Evolutionary conservation across 2,113 vertebrate species (phyloP), one percentile per base, ranked within the genome.

Genomic region (Climacteris rufus): DNA sequence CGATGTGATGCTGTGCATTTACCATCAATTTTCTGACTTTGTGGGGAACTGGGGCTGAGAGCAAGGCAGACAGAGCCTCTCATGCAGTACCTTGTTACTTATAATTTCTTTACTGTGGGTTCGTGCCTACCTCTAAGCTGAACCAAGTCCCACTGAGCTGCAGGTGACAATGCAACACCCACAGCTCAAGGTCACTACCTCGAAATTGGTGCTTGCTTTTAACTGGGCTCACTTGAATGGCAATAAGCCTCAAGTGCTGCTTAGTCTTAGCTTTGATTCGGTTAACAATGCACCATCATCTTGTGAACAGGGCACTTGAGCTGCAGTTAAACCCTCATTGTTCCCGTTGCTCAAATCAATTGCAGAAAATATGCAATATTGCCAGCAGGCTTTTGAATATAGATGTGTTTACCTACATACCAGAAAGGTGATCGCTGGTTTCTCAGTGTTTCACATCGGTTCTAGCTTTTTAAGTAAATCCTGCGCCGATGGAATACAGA

Each of bases 21-120:
- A 90, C 85, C 91, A 96, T 95, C 95, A 92, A 86, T 97, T 97
- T 97, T 96, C 94, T 90, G 83, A 83, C 94, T 97, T 97, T 79
- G 86, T 85, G 50, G 74, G 59, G 84, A 96, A 86, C 7, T 27
- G 85, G 72, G 50, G 89, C 82, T 93, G 89, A 83, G 92, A 96
- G 64, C 77, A 76, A 80, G 88, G 68, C 90, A 92, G 81, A 90
- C 24, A 35, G 47, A 94, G 37, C 83, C 66, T 89, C 89, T 59
- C 50, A 63, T n/a, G 66, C 82, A 89, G 63, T 47, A 56, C 10
- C 75, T 85, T 77, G 71, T 93, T 97, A 94, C 66, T 92, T 88
- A 40, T 10, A 54, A 96, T 97, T 97, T 96, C 83, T 96, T 87
- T 59, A 49, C 64, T 70, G 63, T 68, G 39, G 52, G 50, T 85